These are phyloP conservation scores for Aurelia sp. DNA, from an alignment of 30 jellyfish, hydroid and myxozoan genomes.

Conservation along the genomic window DNA sequence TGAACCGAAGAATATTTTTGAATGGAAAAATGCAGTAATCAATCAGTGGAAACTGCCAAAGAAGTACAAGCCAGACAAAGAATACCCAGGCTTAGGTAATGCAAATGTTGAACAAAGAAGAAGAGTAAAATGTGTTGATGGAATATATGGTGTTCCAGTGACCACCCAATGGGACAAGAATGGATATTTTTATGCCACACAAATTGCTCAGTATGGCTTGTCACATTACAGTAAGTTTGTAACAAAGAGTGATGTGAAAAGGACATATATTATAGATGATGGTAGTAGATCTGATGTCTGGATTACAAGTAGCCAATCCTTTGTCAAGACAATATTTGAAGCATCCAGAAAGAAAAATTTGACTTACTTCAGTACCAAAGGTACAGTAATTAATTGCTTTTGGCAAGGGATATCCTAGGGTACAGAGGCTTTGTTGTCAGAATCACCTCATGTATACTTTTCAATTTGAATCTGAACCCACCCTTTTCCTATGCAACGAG, in stretches of 20 bases:
- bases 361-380: conserved; percentile 34
- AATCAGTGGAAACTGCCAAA: conserved; percentile 5
- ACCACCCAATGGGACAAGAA: conserved; percentile 90
- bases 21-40: conserved; percentile 35
- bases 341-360: conserved; percentile 5
- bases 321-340: conserved; percentile 12
- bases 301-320: neutral
- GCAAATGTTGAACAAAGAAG: conserved; percentile 66
- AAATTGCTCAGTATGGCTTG: conserved; percentile 97
- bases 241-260: neutral
- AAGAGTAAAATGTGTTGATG: conserved; percentile 82
- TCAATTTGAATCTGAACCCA: too few relatives aligned
- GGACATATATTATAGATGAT: neutral
- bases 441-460: too few relatives aligned
- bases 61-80: conserved; percentile 39
- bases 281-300: neutral
- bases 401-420: neutral
- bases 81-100: conserved; percentile 48
- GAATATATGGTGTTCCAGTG: conserved; percentile 88
- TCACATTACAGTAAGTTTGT: conserved; percentile 65
- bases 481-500: too few relatives aligned
- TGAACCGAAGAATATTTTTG: conserved; percentile 14
- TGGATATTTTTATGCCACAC: conserved; percentile 94
- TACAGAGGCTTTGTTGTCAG: too few relatives aligned
- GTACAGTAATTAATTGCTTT: conserved; percentile 14